phyloP scores from a whole-genome alignment of 2,113 vertebrate genomes.

The Trochalopteron elliotii region DNA sequence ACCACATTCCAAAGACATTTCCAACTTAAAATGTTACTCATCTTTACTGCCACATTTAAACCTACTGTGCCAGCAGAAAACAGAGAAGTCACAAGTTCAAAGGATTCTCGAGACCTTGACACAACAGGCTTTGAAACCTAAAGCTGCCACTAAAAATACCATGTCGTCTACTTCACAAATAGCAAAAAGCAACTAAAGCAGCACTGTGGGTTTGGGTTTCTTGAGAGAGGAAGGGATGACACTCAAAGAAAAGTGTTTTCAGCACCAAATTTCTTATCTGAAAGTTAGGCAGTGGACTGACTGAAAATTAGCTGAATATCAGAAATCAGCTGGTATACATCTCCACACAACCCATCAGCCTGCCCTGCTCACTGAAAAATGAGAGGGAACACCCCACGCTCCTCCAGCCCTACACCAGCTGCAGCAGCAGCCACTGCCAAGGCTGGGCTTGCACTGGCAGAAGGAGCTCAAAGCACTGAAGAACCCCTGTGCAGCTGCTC shows the following conservation, averaged over 20 bases:
- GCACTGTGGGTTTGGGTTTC: accelerated
- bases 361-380: not conserved
- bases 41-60: not conserved
- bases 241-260: not conserved
- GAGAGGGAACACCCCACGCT: not conserved
- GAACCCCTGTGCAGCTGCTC: accelerated
- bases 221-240: not conserved
- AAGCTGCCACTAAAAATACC: not conserved
- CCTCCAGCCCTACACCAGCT: not conserved
- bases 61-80: not conserved
- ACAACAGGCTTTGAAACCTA: not conserved
- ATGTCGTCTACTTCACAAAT: not conserved
- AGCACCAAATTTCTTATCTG: not conserved
- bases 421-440: not conserved
- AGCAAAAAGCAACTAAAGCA: not conserved
- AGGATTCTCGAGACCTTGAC: not conserved
- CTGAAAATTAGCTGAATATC: no score
- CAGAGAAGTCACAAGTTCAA: not conserved
- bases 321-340: not conserved
- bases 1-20: not conserved
- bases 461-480: not conserved
- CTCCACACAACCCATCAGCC: accelerated
- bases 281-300: not conserved
- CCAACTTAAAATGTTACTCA: not conserved
- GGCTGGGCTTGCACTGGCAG: accelerated